A percentile compares a stretch with the other conserved stretches of the same genome.
Conservation (phyloP, 2,797 vertebrate genomes). For the Monodelphis domestica region DNA sequence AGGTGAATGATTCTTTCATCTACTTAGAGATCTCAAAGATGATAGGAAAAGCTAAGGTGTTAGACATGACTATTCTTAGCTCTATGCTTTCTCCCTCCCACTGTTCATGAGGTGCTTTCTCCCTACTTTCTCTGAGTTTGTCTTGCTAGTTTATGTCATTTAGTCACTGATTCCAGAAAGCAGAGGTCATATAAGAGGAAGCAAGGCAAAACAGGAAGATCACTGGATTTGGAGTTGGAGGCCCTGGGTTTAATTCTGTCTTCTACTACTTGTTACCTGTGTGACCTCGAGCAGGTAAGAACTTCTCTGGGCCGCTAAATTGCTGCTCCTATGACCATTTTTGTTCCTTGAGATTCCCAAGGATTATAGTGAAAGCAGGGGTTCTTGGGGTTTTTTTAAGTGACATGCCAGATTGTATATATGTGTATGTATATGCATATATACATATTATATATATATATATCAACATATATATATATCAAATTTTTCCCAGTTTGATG, state of each 20-base stretch:
- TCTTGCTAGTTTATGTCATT: conserved; percentile 5
- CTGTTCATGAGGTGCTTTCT: neutral
- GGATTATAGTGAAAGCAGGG: neutral
- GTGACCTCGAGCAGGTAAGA: neutral
- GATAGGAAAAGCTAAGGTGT: neutral
- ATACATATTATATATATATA: too few relatives aligned
- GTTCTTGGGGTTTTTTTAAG: neutral
- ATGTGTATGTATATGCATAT: too few relatives aligned
- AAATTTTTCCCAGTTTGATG: too few relatives aligned
- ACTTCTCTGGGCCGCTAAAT: neutral
- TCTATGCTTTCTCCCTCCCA: neutral
- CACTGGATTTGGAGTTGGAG: neutral
- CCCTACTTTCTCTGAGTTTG: neutral
- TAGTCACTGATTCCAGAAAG: neutral
- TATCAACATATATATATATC: too few relatives aligned
- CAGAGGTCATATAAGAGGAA: neutral
- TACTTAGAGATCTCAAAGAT: neutral
- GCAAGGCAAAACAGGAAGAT: neutral
- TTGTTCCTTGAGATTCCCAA: neutral
- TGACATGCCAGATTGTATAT: neutral
- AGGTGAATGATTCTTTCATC: neutral
- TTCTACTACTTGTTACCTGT: neutral
- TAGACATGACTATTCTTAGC: neutral
- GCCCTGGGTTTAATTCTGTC: neutral
- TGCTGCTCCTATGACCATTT: neutral